Base-by-base conservation (phyloP, 2,888 invertebrate genomes). In the Erebia palarica region DNA sequence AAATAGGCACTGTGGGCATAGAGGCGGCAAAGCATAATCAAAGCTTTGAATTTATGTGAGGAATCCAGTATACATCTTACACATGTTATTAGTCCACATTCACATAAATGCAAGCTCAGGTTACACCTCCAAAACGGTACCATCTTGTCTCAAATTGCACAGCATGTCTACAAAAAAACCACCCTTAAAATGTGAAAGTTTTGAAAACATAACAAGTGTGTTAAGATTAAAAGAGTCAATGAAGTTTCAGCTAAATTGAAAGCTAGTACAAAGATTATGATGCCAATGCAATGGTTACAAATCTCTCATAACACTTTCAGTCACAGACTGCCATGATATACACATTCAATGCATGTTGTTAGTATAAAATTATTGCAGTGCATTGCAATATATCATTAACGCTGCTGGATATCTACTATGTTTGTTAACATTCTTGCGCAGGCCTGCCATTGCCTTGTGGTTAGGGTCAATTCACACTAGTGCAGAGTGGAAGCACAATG, bases 321-420 rank as follows among this genome's bases (percentile, higher is more conserved):
- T 84, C 85, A 85, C 84, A 86, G 76, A 85, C 83, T 86, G 87
- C 84, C 85, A 84, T 63, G 58, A 64, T 68, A 64, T 63, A 63
- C 57, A 63, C 61, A 72, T 65, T 51, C 36, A 47, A 59, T 70
- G 57, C 18, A 69, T n/a, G 59, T 59, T n/a, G 14, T 27, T 59
- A 36, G 14, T 7, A n/a, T 36, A 36, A 36, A 36, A 36, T 36
- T 7, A 36, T 36, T 36, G 36, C 36, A 36, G 36, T 36, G 36
- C 7, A 36, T 14, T 9, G 36, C 59, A 59, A 18, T 61, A n/a
- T 61, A 61, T 47, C 18, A 44, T 16, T 61, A 59, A 27, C 9
- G 11, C 44, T 1, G 59, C n/a, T 59, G 59, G 7, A 11, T 59
- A 59, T 36, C 14, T 9, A 42, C 11, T n/a, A 59, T 14, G 27